Conservation (phyloP, 1,140 invertebrate genomes). For the Drosophila albomicans region DNA sequence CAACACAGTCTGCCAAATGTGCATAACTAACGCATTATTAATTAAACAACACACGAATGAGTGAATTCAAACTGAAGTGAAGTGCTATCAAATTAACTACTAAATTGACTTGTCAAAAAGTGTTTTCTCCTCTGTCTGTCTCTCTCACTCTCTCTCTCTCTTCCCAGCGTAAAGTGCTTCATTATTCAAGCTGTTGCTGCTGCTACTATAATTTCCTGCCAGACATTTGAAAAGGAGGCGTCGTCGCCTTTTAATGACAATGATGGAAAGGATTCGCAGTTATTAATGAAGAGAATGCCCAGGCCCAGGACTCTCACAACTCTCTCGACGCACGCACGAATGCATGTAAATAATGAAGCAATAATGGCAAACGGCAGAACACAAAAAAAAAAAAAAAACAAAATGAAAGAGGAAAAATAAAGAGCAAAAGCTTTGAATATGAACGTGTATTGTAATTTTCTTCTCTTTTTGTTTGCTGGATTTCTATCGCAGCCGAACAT, state of each 20-base stretch:
- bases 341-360: constrained; percentile 51
- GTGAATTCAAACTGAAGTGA: background rate
- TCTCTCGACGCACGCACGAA: constrained; percentile 44
- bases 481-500: background rate
- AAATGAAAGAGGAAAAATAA: background rate
- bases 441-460: constrained; percentile 76
- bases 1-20: constrained; percentile 11
- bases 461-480: constrained; percentile 28
- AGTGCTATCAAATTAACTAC: constrained; percentile 73
- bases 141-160: background rate
- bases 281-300: constrained; percentile 66
- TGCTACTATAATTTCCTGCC: constrained; percentile 45
- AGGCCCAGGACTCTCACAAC: background rate
- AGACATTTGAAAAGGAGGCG: constrained; percentile 16
- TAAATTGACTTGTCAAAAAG: constrained; percentile 80
- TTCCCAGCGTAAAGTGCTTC: constrained; percentile 19
- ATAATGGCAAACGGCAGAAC: constrained; percentile 8
- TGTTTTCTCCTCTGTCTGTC: constrained; percentile 15
- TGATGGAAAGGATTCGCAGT: constrained; percentile 63
- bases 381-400: background rate
- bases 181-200: constrained; percentile 23
- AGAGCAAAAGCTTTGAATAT: background rate
- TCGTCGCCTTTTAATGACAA: constrained; percentile 32
- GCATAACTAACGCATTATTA: constrained; percentile 60
- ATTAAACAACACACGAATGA: constrained; percentile 63